Evolutionary conservation across 1,140 invertebrate species (phyloP).

Genomic region (Dendrolimus punctatus): DNA sequence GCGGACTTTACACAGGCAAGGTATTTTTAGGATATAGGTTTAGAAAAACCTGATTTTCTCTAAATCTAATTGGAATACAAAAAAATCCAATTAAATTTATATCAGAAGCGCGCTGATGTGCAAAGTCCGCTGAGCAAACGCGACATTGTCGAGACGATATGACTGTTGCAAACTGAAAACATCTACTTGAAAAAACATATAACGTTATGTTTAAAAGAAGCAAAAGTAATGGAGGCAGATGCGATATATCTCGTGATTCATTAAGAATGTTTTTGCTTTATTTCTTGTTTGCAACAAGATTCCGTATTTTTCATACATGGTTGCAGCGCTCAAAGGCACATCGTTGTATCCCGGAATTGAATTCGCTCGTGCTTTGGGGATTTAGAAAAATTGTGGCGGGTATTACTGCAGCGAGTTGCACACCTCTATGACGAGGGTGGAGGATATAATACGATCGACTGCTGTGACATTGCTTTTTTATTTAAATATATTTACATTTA

Average conservation of each 20-base stretch:
- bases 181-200: too few relatives aligned
- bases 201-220: not conserved
- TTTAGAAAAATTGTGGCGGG: conserved; percentile 32
- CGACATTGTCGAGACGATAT: too few relatives aligned
- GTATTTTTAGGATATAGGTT: too few relatives aligned
- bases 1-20: too few relatives aligned
- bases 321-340: conserved; percentile 28
- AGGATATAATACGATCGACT: not conserved
- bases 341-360: conserved; percentile 17
- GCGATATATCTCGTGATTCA: conserved; percentile 6
- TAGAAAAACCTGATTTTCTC: too few relatives aligned
- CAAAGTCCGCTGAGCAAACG: too few relatives aligned
- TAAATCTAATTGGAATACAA: too few relatives aligned
- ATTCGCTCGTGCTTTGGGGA: conserved; percentile 26
- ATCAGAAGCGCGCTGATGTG: too few relatives aligned
- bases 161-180: too few relatives aligned
- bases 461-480: too few relatives aligned
- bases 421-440: conserved; percentile 8
- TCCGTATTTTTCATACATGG: conserved; percentile 19
- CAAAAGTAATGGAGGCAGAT: not conserved
- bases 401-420: conserved; percentile 11
- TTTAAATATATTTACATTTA: too few relatives aligned
- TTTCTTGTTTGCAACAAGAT: conserved; percentile 8
- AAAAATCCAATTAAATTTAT: too few relatives aligned
- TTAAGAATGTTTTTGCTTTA: conserved; percentile 15